A percentile compares a stretch with the other conserved stretches of the same genome.
phyloP scores from a whole-genome alignment of 1,140 invertebrate species.

The Sminthurides bifidus region DNA sequence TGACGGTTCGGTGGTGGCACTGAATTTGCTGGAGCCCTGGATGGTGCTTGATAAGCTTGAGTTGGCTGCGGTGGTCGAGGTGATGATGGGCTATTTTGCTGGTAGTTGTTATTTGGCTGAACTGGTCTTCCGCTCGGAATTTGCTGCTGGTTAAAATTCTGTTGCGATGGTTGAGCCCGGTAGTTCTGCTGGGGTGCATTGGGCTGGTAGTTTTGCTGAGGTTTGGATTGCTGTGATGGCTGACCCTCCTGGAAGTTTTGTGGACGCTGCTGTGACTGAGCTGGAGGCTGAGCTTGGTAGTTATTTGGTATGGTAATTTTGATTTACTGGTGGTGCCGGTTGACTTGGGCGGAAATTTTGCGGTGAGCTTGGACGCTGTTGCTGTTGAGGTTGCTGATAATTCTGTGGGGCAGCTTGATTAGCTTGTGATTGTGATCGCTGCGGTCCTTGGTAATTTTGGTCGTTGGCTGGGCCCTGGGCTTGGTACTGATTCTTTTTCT shows the following conservation, averaged over 20 bases:
- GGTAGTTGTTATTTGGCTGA: background rate
- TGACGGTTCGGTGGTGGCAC: background rate
- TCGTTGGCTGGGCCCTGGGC: background rate
- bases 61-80: background rate
- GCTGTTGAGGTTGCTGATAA: background rate
- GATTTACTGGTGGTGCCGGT: background rate
- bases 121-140: background rate
- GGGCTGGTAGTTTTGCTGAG: conserved; percentile 1
- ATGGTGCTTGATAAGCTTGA: background rate
- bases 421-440: background rate
- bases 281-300: background rate
- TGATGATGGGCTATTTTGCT: conserved; percentile 1
- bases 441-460: background rate
- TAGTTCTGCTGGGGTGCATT: background rate
- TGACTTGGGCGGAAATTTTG: background rate
- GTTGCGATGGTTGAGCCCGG: background rate
- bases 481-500: background rate
- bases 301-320: background rate
- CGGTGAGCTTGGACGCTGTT: background rate
- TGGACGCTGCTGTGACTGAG: background rate
- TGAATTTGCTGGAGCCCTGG: conserved; percentile 6
- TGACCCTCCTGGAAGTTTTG: background rate
- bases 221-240: background rate
- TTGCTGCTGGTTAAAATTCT: background rate
- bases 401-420: no score